Conservation (phyloP, 2,888 invertebrate species). For the Drosophila nigricruria region DNA sequence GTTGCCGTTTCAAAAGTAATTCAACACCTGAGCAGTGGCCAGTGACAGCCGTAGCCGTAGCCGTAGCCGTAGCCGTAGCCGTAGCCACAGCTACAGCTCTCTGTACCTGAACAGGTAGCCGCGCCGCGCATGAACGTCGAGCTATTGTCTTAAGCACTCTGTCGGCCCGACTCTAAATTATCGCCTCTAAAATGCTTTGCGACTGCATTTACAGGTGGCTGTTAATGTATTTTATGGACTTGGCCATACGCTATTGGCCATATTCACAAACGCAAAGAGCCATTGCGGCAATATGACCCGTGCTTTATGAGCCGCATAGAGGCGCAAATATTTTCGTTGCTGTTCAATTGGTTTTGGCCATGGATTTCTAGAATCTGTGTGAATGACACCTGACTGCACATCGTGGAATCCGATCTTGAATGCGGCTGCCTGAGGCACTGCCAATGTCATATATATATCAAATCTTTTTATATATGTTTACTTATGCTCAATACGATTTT, state of each 20-base stretch:
- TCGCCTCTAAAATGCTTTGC: slow-evolving; percentile 4
- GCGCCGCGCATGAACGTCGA: slow-evolving; percentile 38
- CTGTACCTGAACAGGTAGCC: slow-evolving; percentile 19
- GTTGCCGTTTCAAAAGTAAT: slow-evolving; percentile 61
- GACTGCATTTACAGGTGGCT: slow-evolving; percentile 66
- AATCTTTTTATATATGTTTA: background rate
- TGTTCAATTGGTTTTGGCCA: slow-evolving; percentile 41
- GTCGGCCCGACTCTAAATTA: slow-evolving; percentile 35
- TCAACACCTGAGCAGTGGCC: slow-evolving; percentile 40
- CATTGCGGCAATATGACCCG: slow-evolving; percentile 2
- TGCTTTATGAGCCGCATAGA: slow-evolving; percentile 44
- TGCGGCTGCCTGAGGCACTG: slow-evolving; percentile 15
- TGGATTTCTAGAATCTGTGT: slow-evolving; percentile 54
- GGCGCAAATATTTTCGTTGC: slow-evolving; percentile 35
- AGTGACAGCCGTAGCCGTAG: too few relatives aligned
- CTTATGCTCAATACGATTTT: slow-evolving; percentile 1
- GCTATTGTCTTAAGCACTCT: slow-evolving; percentile 47
- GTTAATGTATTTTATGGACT: slow-evolving; percentile 74
- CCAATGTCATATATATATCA: slow-evolving; percentile 38
- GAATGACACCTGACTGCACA: slow-evolving; percentile 33
- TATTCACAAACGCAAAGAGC: slow-evolving; percentile 4
- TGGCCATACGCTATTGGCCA: slow-evolving; percentile 23
- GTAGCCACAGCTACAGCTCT: slow-evolving; percentile 1
- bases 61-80: too few relatives aligned
- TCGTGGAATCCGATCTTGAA: slow-evolving; percentile 42